These are phyloP conservation scores for Acrocyrtus sp. DNA, from an alignment of 2,888 invertebrate species.

Conservation along the genomic window DNA sequence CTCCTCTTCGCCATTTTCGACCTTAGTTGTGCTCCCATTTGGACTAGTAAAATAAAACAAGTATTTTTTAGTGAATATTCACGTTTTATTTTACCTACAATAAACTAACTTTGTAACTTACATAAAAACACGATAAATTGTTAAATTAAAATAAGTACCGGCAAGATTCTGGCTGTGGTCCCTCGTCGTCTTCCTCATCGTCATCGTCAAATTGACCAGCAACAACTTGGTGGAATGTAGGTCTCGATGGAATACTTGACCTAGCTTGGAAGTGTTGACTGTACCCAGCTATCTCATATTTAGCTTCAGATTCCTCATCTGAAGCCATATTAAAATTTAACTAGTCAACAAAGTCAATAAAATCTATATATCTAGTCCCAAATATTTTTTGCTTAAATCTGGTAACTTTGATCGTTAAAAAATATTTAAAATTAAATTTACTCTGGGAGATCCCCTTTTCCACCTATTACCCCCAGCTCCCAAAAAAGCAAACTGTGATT, in stretches of 20 bases:
- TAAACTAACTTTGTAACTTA: background rate
- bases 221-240: background rate
- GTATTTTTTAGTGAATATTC: background rate
- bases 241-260: background rate
- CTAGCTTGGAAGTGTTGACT: background rate
- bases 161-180: background rate
- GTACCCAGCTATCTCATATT: conserved; percentile 12
- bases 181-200: conserved; percentile 4
- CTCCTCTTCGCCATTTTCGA: conserved; percentile 1
- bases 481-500: too few species aligned
- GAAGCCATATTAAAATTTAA: too few species aligned
- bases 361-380: too few species aligned
- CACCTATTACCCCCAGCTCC: too few species aligned
- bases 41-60: background rate
- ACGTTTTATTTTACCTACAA: background rate
- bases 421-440: too few species aligned
- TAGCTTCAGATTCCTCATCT: too few species aligned
- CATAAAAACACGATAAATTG: too few species aligned
- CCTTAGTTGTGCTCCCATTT: background rate
- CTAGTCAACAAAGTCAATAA: too few species aligned
- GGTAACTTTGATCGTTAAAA: too few species aligned
- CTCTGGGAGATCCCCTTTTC: too few species aligned
- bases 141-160: too few species aligned
- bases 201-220: conserved; percentile 48
- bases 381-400: too few species aligned